A percentile compares a stretch with the other conserved stretches of the same genome.
Evolutionary conservation across 2,888 invertebrate species (phyloP).

Genomic region (Catocala sponsa): DNA sequence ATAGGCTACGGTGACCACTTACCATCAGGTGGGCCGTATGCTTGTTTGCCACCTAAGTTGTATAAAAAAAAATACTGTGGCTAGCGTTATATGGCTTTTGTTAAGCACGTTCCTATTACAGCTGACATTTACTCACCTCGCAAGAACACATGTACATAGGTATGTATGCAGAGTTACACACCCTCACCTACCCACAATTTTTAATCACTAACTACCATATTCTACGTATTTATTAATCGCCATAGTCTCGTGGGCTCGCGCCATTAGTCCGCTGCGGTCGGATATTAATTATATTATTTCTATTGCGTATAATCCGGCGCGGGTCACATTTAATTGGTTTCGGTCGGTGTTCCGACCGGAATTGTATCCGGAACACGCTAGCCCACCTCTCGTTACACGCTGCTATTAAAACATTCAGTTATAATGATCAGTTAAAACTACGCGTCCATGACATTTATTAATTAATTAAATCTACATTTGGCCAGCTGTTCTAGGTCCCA

Average conservation of each 20-base stretch:
- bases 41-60: no score
- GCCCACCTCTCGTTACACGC: conserved; percentile 26
- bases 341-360: conserved; percentile 37
- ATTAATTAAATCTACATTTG: no score
- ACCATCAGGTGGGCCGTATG: no score
- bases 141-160: not conserved
- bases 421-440: not conserved
- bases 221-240: conserved; percentile 25
- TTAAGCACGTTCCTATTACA: no score
- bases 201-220: conserved; percentile 22
- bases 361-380: conserved; percentile 48
- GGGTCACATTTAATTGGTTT: conserved; percentile 54
- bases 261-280: conserved; percentile 35
- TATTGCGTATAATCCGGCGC: conserved; percentile 14
- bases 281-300: conserved; percentile 35
- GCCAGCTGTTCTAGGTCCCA: no score
- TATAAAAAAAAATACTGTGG: no score
- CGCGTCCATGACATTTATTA: no score
- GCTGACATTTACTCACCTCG: no score
- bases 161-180: not conserved
- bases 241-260: conserved; percentile 20
- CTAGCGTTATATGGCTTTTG: no score
- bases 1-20: no score
- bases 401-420: conserved; percentile 30
- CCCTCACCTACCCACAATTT: conserved; percentile 15